A percentile compares a stretch with the other conserved stretches of the same genome.
These are phyloP conservation scores for Rallus crepitans DNA, from an alignment of 2,797 vertebrate species.

Conservation along the genomic window DNA sequence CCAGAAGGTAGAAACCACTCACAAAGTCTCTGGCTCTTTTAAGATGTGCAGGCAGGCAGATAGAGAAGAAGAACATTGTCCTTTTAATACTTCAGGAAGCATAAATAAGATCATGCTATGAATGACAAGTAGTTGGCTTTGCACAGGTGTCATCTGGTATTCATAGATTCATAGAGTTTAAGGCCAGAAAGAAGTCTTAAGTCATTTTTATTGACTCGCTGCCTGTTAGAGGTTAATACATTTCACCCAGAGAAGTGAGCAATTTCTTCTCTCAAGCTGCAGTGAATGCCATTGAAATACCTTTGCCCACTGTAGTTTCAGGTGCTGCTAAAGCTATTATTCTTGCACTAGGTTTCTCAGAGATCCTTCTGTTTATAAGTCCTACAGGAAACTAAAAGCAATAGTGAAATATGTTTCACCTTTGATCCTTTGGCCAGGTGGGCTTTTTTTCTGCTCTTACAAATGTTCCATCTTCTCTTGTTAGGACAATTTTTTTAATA, in stretches of 20 bases:
- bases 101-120: conserved; percentile 19
- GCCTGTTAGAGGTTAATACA: conserved; percentile 61
- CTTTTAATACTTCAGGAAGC: conserved; percentile 32
- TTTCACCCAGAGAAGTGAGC: conserved; percentile 50
- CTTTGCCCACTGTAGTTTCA: background rate
- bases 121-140: conserved; percentile 56
- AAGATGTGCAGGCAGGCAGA: background rate
- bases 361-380: conserved; percentile 31
- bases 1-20: background rate
- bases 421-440: background rate
- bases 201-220: conserved; percentile 69
- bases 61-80: conserved; percentile 19
- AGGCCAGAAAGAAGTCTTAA: conserved; percentile 47
- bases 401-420: conserved; percentile 4
- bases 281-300: conserved; percentile 41
- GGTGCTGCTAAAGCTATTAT: conserved; percentile 35
- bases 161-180: conserved; percentile 43
- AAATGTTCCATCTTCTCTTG: background rate
- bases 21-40: background rate
- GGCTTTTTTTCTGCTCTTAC: background rate
- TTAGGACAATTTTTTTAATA: background rate
- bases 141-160: conserved; percentile 30
- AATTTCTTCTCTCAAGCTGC: conserved; percentile 56
- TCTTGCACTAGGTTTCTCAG: background rate
- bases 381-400: background rate